These are phyloP conservation scores for Lates calcarifer DNA, from an alignment of 2,113 vertebrate genomes.

Conservation along the genomic window DNA sequence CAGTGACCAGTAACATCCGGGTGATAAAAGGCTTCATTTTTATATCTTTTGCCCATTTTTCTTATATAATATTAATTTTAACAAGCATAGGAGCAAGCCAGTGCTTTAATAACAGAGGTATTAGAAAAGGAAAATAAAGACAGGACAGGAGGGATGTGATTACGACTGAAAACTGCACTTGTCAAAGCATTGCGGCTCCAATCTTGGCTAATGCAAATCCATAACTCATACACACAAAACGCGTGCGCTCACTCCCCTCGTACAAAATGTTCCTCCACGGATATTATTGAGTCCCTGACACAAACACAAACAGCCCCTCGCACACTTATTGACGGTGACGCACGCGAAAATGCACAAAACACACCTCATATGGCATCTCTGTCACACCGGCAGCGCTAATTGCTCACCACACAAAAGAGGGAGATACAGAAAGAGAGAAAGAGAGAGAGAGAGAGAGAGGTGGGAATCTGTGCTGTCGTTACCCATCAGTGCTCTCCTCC, in stretches of 20 bases:
- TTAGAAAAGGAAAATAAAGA: background rate
- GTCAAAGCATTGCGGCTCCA: constrained; percentile 35
- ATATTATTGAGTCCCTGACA: constrained; percentile 35
- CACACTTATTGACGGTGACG: constrained; percentile 32
- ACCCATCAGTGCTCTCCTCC: constrained; percentile 68
- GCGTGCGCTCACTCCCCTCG: background rate
- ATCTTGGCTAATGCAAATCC: constrained; percentile 45
- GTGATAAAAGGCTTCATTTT: background rate
- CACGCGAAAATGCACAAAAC: constrained; percentile 40
- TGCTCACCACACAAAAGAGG: constrained; percentile 51
- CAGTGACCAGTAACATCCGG: background rate
- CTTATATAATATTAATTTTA: background rate
- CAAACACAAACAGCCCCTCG: constrained; percentile 26
- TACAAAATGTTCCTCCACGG: constrained; percentile 67
- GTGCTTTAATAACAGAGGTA: background rate
- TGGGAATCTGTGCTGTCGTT: constrained; percentile 33
- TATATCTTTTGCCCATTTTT: background rate
- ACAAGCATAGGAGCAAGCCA: background rate
- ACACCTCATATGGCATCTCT: constrained; percentile 39
- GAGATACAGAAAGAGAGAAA: constrained; percentile 27
- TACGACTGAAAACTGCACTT: constrained; percentile 34
- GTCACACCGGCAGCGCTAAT: constrained; percentile 41
- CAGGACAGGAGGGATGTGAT: background rate
- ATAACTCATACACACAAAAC: constrained; percentile 40
- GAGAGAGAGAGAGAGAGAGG: constrained; percentile 10